Conservation (phyloP, 2,113 vertebrate species). For the Myrmecophaga tridactyla region DNA sequence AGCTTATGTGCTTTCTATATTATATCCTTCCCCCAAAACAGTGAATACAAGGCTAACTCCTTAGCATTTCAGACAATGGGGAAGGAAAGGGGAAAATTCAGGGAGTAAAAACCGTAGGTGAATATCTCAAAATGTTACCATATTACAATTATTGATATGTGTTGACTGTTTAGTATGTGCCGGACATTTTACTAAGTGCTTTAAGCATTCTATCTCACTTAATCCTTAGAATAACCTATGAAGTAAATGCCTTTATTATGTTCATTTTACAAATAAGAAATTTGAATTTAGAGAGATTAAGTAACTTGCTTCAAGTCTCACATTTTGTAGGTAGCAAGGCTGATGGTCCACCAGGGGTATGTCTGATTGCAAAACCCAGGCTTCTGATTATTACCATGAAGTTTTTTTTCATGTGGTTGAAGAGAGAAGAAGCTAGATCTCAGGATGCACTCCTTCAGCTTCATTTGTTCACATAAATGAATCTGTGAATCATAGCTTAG, state of each 20-base stretch:
- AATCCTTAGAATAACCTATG: neutral
- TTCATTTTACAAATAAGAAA: neutral
- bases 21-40: neutral
- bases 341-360: neutral
- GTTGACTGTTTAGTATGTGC: neutral
- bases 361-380: neutral
- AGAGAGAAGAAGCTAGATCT: neutral
- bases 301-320: neutral
- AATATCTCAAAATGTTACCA: neutral
- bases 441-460: neutral
- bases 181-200: neutral
- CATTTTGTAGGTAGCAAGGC: neutral
- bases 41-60: neutral
- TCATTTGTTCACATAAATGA: neutral
- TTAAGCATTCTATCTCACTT: slow-evolving; percentile 10
- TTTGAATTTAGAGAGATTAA: neutral
- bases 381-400: neutral
- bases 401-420: neutral
- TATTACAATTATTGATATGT: neutral
- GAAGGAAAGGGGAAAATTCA: neutral
- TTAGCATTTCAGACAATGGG: neutral
- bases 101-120: neutral
- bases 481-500: neutral
- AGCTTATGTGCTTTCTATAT: neutral
- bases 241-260: neutral